Conservation (phyloP, 2,888 invertebrate species). For the Halictus ligatus region DNA sequence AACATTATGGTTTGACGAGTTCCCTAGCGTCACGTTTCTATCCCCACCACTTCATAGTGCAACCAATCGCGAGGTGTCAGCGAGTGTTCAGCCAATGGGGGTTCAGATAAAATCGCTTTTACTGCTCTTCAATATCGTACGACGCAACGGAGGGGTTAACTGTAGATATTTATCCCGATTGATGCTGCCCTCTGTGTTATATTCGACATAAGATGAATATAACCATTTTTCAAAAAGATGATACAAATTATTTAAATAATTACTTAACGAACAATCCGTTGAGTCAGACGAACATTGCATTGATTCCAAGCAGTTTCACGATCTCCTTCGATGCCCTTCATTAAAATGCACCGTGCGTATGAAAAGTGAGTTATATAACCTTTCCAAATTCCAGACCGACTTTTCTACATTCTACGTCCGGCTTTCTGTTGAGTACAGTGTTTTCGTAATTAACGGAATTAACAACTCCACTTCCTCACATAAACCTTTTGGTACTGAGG, state of each 20-base stretch:
- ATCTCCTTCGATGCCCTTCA: not conserved
- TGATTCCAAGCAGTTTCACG: not conserved
- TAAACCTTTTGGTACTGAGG: conserved; percentile 4
- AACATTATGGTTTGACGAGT: not conserved
- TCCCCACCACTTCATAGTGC: not conserved
- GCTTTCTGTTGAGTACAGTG: not conserved
- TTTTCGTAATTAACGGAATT: not conserved
- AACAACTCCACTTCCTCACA: not conserved
- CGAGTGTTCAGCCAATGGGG: not conserved
- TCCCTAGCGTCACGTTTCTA: not conserved
- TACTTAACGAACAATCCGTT: not conserved
- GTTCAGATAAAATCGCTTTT: not conserved
- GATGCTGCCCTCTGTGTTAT: conserved; percentile 28
- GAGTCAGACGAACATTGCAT: not conserved
- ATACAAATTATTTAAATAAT: conserved; percentile 10
- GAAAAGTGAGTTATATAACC: conserved; percentile 62
- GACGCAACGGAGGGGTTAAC: not conserved
- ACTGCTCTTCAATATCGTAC: not conserved
- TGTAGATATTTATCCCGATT: not conserved
- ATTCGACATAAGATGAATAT: not conserved
- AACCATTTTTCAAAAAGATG: not conserved
- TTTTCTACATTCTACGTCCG: not conserved
- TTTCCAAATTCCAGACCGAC: conserved; percentile 20
- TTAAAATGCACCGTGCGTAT: conserved; percentile 16
- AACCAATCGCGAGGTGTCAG: not conserved